These are phyloP conservation scores for Acanthochromis polyacanthus DNA, from an alignment of 2,113 vertebrate species.

Conservation along the genomic window DNA sequence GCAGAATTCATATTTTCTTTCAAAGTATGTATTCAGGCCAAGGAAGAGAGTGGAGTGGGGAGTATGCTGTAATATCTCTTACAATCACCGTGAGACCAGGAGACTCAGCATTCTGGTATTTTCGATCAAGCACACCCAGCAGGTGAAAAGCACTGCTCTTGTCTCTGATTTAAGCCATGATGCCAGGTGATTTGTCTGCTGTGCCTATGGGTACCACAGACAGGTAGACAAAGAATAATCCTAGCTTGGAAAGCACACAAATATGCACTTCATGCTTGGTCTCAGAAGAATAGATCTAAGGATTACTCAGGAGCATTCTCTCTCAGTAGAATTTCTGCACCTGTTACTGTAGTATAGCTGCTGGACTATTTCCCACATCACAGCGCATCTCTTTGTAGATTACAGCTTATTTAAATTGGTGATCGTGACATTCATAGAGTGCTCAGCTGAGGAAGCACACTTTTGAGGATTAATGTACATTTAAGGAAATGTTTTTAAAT, in stretches of 20 bases:
- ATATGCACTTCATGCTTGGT: conserved; percentile 22
- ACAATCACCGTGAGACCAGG: conserved; percentile 39
- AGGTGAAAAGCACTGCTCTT: conserved; percentile 48
- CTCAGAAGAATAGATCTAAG: conserved; percentile 41
- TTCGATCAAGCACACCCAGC: conserved; percentile 51
- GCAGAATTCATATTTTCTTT: conserved; percentile 8
- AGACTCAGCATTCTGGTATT: conserved; percentile 45
- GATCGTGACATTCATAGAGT: background rate
- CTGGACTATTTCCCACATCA: conserved; percentile 6
- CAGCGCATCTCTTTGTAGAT: background rate
- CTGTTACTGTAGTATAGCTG: conserved; percentile 19
- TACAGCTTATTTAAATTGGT: background rate
- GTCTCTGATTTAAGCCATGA: conserved; percentile 57
- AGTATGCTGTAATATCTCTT: conserved; percentile 27
- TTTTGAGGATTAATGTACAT: conserved; percentile 1
- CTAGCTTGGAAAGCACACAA: conserved; percentile 40
- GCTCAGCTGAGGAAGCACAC: background rate
- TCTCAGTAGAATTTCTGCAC: conserved; percentile 5
- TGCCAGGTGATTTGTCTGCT: conserved; percentile 53
- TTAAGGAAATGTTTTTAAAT: background rate
- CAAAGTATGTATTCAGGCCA: conserved; percentile 13
- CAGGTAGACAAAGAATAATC: conserved; percentile 25
- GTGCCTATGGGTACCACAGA: conserved; percentile 42
- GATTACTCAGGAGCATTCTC: conserved; percentile 38
- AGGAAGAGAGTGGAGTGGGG: background rate